Percentiles rank a stretch among this genome's conserved stretches.
Evolutionary conservation across 2,113 vertebrate genomes (phyloP).

Genomic region (Leuciscus idus): DNA sequence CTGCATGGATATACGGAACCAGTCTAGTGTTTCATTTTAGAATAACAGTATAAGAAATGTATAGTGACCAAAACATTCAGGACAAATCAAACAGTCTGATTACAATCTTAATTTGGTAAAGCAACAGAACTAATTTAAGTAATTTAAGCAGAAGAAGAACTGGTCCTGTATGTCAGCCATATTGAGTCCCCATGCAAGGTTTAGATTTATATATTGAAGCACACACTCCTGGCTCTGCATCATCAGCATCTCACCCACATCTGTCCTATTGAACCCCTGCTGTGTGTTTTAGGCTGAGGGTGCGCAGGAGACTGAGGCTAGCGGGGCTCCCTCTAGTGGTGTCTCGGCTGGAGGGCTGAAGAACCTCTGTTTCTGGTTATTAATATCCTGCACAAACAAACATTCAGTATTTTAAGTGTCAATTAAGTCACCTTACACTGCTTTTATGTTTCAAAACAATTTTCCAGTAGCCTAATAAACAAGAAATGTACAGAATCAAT

Average conservation of each 20-base stretch:
- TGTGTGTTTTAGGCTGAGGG: slow-evolving; percentile 80
- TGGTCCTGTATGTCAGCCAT: background rate
- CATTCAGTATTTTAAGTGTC: too few relatives aligned
- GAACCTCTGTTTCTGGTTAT: background rate
- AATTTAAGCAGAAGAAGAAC: background rate
- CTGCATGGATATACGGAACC: background rate
- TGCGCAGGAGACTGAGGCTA: slow-evolving; percentile 8
- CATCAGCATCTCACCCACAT: slow-evolving; percentile 46
- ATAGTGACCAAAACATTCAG: background rate
- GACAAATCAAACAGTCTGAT: background rate
- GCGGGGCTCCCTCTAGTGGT: slow-evolving; percentile 71
- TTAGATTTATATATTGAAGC: background rate
- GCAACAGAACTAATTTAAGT: too few relatives aligned
- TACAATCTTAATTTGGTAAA: too few relatives aligned
- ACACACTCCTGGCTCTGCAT: background rate
- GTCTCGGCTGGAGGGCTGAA: slow-evolving; percentile 80
- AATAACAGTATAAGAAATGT: background rate
- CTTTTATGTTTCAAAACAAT: too few relatives aligned
- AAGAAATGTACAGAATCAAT: too few relatives aligned
- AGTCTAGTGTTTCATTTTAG: background rate
- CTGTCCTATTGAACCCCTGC: slow-evolving; percentile 66
- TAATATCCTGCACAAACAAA: too few relatives aligned
- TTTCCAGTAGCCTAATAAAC: too few relatives aligned
- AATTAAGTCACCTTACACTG: too few relatives aligned
- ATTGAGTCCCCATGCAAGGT: background rate